Percentiles rank a stretch among this genome's conserved stretches.
phyloP scores from a whole-genome alignment of 1,140 invertebrate species.

The Cotesia vestalis region DNA sequence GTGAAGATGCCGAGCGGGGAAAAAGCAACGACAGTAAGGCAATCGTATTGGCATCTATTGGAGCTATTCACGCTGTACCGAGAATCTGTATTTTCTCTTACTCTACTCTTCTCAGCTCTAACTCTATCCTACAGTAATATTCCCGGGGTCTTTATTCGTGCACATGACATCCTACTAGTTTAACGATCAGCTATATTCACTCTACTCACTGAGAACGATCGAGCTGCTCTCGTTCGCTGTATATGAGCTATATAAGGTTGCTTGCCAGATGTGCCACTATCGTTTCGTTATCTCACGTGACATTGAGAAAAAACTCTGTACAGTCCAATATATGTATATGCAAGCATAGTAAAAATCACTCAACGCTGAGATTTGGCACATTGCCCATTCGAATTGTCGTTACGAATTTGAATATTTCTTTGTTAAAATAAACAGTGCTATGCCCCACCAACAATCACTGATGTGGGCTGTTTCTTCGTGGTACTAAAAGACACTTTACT shows the following conservation, averaged over 20 bases:
- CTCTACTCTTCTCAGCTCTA: neutral
- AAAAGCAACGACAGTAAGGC: constrained; percentile 14
- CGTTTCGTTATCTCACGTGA: constrained; percentile 24
- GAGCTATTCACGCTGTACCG: constrained; percentile 5
- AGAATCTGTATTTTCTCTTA: neutral
- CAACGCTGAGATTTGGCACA: constrained; percentile 37
- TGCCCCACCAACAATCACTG: neutral
- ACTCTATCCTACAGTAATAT: neutral
- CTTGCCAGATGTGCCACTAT: constrained; percentile 22
- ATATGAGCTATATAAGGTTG: neutral
- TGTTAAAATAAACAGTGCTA: constrained; percentile 12
- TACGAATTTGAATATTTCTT: constrained; percentile 42
- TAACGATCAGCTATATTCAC: constrained; percentile 17
- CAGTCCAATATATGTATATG: constrained; percentile 23
- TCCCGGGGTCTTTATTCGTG: constrained; percentile 1
- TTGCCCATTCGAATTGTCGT: constrained; percentile 34
- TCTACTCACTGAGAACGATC: neutral
- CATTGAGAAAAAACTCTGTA: constrained; percentile 34
- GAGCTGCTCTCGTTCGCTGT: neutral
- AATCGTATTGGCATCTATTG: constrained; percentile 12
- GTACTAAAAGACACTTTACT: constrained; percentile 27
- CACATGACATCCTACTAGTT: constrained; percentile 15
- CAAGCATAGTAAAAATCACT: constrained; percentile 41
- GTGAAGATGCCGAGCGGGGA: neutral
- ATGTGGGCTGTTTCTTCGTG: constrained; percentile 21